Evolutionary conservation across 2,113 vertebrate species (phyloP).

Genomic region (Spilogale gracilis): DNA sequence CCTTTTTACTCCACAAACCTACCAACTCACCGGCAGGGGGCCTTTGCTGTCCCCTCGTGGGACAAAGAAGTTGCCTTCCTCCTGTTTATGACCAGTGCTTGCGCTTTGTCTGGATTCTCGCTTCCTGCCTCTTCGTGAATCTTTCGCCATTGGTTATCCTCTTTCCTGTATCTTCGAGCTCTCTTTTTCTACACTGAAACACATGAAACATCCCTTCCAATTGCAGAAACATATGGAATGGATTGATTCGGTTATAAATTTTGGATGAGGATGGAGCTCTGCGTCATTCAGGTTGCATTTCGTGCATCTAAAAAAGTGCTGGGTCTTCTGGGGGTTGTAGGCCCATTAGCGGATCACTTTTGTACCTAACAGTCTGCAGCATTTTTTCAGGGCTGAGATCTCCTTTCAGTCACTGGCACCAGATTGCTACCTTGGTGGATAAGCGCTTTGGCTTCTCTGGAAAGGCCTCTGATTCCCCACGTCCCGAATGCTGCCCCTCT

Average conservation of each 20-base stretch:
- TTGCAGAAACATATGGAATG: not conserved
- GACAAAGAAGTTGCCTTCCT: not conserved
- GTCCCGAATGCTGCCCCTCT: not conserved
- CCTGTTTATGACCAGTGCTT: no score
- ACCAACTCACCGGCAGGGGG: rapidly evolving
- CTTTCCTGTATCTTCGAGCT: not conserved
- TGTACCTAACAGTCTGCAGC: not conserved
- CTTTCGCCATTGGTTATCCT: not conserved
- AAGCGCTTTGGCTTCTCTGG: not conserved
- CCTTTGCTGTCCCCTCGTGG: no score
- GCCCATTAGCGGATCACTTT: not conserved
- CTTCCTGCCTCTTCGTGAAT: not conserved
- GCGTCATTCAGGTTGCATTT: not conserved
- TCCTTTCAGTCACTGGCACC: not conserved
- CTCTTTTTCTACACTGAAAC: not conserved
- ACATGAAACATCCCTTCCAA: constrained; percentile 11
- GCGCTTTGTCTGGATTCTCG: not conserved
- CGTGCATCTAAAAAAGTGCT: not conserved
- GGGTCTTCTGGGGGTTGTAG: not conserved
- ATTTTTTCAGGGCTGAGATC: not conserved
- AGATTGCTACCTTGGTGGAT: not conserved
- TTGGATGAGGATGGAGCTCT: not conserved
- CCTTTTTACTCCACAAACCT: not conserved
- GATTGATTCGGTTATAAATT: not conserved
- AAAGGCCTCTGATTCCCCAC: not conserved